These are phyloP conservation scores for Euschistus heros DNA, from an alignment of 1,140 invertebrate genomes.

Conservation along the genomic window DNA sequence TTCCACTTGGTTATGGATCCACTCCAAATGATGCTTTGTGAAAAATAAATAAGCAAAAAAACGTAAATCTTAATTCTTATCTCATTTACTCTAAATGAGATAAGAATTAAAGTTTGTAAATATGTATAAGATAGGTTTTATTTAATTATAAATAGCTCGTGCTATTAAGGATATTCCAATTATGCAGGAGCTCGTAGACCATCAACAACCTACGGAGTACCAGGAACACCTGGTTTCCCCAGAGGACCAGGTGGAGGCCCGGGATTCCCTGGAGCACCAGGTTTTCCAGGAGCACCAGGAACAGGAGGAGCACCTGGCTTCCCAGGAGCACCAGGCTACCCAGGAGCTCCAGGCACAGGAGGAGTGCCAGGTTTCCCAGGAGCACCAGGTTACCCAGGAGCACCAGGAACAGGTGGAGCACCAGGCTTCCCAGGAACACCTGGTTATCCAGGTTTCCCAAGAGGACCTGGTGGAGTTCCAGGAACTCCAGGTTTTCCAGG, in stretches of 20 bases:
- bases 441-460: slow-evolving; percentile 11
- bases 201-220: neutral
- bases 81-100: too few species aligned
- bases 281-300: slow-evolving; percentile 13
- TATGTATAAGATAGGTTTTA: too few species aligned
- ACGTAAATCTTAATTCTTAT: neutral
- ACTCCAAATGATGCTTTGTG: too few species aligned
- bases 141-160: too few species aligned
- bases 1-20: too few species aligned
- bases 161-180: neutral
- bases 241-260: neutral
- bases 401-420: neutral
- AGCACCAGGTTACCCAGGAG: neutral
- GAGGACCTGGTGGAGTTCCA: slow-evolving; percentile 18
- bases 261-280: neutral
- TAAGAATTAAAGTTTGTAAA: too few species aligned
- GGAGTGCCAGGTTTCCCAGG: neutral
- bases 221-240: slow-evolving; percentile 1
- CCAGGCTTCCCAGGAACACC: slow-evolving; percentile 15
- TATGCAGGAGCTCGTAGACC: neutral
- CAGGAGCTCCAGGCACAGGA: neutral
- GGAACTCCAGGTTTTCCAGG: slow-evolving; percentile 10
- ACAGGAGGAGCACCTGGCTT: slow-evolving; percentile 9
- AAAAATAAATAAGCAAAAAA: too few species aligned
- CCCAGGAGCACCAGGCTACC: slow-evolving; percentile 9